A percentile compares a stretch with the other conserved stretches of the same genome.
Conservation (phyloP, 2,797 vertebrate genomes). For the Clarias pachynema region DNA sequence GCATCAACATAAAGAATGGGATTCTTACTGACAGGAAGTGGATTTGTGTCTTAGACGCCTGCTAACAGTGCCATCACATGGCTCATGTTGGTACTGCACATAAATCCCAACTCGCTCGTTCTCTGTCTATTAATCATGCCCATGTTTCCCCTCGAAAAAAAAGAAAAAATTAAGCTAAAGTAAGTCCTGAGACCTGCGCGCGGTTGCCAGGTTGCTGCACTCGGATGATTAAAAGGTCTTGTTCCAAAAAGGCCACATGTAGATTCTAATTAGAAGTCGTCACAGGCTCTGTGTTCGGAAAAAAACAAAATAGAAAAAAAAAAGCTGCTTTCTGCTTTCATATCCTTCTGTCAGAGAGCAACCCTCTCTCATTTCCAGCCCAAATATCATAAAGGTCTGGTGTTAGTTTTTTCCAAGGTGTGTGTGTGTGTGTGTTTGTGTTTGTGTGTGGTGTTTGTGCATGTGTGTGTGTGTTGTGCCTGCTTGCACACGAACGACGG, state of each 20-base stretch:
- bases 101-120: neutral
- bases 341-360: constrained; percentile 57
- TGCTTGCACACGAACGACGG: constrained; percentile 33
- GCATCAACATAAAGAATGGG: constrained; percentile 34
- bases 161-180: neutral
- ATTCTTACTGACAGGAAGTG: constrained; percentile 25
- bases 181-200: neutral
- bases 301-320: neutral
- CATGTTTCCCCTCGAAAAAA: neutral
- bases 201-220: neutral
- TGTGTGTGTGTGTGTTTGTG: constrained; percentile 4
- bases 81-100: neutral
- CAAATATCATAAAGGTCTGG: constrained; percentile 59
- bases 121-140: constrained; percentile 14
- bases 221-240: constrained; percentile 24
- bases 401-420: constrained; percentile 41
- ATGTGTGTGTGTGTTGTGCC: neutral
- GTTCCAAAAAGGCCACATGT: constrained; percentile 33
- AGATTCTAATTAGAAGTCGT: constrained; percentile 45
- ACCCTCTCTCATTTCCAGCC: constrained; percentile 48
- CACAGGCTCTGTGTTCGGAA: constrained; percentile 39
- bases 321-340: constrained; percentile 43
- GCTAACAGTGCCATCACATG: constrained; percentile 59
- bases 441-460: neutral
- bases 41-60: constrained; percentile 16